Evolutionary conservation across 1,140 invertebrate genomes (phyloP), one percentile per base, ranked within the genome.

Genomic region (Drosophila jambulina): DNA sequence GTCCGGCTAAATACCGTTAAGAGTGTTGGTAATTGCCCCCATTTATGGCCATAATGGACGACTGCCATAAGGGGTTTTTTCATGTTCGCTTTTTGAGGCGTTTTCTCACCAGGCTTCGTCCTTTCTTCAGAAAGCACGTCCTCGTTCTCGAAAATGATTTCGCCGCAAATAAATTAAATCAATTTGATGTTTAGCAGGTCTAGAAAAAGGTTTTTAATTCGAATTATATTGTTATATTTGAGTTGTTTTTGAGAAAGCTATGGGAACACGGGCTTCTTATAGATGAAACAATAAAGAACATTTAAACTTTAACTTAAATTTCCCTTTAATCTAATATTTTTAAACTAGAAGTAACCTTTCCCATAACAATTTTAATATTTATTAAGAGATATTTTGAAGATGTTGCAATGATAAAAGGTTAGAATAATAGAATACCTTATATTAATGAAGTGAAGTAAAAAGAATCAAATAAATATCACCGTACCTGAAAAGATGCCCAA

Each of bases 1-100:
- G 46, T 3, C 27, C 32, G 40, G 2, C 54, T 63, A 75, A 77
- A 67, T 75, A 54, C 62, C 56, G 63, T 68, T 68, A 61, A 61
- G 53, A 61, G 76, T 74, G 79, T 75, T 80, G 71, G 84, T 80
- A 78, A 87, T 83, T 74, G 80, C 58, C 68, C 8, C 48, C 61
- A 74, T 74, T 80, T 80, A 61, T 64, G 75, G 57, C 27, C 53
- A 78, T 62, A 78, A 70, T 43, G 54, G 51, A 4, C 43, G 25
- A 63, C 17, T 34, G 69, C 38, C 46, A 57, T 53, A 42, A 40
- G 38, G 61, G 62, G 25, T 58, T 51, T 60, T 19, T 63, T 32
- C 17, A 17, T 49, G 19, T 19, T 32, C n/a, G 23, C 3, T 27
- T 17, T 51, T 19, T 4, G 4, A 19, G 3, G 10, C 6, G 0